phyloP scores from a whole-genome alignment of 2,888 invertebrate species.

The Lepas anatifera region DNA sequence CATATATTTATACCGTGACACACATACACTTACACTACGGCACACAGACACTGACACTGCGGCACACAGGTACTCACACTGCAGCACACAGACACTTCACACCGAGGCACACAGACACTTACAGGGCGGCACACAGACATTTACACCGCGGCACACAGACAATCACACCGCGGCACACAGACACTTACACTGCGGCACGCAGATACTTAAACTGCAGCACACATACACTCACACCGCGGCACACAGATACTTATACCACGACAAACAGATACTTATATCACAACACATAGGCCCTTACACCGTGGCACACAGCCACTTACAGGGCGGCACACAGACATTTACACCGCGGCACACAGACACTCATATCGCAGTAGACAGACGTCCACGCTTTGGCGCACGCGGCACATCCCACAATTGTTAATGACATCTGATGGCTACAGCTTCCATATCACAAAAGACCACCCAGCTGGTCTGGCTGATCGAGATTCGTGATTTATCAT shows the following conservation, averaged over 20 bases:
- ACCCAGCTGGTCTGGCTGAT: too few species aligned
- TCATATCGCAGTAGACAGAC: not conserved
- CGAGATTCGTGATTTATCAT: too few species aligned
- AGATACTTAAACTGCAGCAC: not conserved
- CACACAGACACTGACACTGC: not conserved
- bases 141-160: too few species aligned
- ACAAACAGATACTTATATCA: not conserved
- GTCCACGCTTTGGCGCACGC: too few species aligned
- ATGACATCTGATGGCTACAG: too few species aligned
- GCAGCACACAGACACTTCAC: not conserved
- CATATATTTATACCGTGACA: not conserved
- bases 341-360: not conserved
- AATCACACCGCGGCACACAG: too few species aligned
- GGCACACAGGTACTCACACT: not conserved
- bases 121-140: not conserved
- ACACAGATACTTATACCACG: not conserved
- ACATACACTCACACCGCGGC: not conserved
- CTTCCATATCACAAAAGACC: too few species aligned
- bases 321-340: not conserved
- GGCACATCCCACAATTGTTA: too few species aligned
- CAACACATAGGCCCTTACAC: not conserved
- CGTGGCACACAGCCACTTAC: not conserved
- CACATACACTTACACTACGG: not conserved
- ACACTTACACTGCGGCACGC: too few species aligned
- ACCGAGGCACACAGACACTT: not conserved